Evolutionary conservation across 2,888 invertebrate species (phyloP), one percentile per base, ranked within the genome.

Genomic region (Mimachlamys varia): DNA sequence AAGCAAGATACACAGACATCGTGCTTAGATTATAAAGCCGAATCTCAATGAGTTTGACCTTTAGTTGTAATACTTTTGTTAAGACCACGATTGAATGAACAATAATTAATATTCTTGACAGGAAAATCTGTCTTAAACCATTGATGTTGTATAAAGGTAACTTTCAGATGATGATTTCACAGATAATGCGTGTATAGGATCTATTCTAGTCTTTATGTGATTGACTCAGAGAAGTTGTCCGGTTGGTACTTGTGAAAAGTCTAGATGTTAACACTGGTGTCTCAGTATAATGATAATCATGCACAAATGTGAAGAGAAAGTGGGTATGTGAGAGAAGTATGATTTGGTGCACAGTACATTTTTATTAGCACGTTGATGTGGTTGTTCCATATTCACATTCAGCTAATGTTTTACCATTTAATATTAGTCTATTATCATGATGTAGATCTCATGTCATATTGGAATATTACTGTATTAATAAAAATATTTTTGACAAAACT

Each of bases 201-300:
- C 76, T 76, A 33, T 13, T 76, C 76, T 76, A 76, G 76, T 76
- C 76, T 76, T 76, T 76, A 76, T 76, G 33, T 76, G 76, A 76
- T 76, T 33, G 76, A 15, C 76, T 76, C 13, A 27, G 33, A 62
- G 22, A 76, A 76, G 22, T 33, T 27, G 27, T 76, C 7, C 7
- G 27, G 27, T 76, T 76, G 27, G 33, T 76, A 12, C 33, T 22
- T n/a, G 62, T 62, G 10, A 62, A 44, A 3, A 62, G 62, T 62
- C 76, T 76, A 76, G 76, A 76, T 76, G 76, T 76, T 76, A 33
- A 33, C 27, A 76, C 27, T 76, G 33, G 76, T 33, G 76, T 76
- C 33, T 33, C 33, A 33, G 76, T 76, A 33, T 15, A 76, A 33
- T 27, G 33, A 76, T 76, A 33, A 76, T 76, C 76, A 76, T 76